Percentiles rank a stretch among this genome's conserved stretches.
These are phyloP conservation scores for Macrosteles quadrilineatus DNA, from an alignment of 1,140 invertebrate genomes.

Conservation along the genomic window DNA sequence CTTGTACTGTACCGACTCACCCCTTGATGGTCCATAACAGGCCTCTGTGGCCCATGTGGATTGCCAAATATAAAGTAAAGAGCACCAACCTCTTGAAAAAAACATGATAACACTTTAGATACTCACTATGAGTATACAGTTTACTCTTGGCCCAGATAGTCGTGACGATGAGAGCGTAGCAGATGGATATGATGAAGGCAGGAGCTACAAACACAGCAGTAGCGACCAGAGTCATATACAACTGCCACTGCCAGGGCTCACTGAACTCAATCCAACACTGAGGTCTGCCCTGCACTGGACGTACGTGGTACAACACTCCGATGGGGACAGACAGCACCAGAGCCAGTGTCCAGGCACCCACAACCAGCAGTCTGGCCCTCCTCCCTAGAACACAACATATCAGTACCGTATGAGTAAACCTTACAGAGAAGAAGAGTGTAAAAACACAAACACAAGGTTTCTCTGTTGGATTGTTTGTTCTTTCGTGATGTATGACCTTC, in stretches of 20 bases:
- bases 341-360: constrained; percentile 79
- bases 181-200: constrained; percentile 85
- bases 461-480: no score
- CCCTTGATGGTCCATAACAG: no score
- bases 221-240: constrained; percentile 86
- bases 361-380: constrained; percentile 74
- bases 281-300: constrained; percentile 68
- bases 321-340: constrained; percentile 82
- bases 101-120: no score
- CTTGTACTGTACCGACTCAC: no score
- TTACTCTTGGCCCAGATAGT: constrained; percentile 89
- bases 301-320: constrained; percentile 79
- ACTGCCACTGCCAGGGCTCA: constrained; percentile 74
- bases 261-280: constrained; percentile 92
- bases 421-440: no score
- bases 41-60: no score
- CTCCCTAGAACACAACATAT: constrained; percentile 55
- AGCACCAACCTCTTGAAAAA: no score
- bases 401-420: no score
- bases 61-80: no score
- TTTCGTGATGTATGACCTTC: no score
- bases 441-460: no score
- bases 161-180: constrained; percentile 88
- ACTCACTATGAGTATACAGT: constrained; percentile 50
- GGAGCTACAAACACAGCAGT: constrained; percentile 84